phyloP scores from a whole-genome alignment of 1,140 invertebrate species.

The Drosophila sulfurigaster region DNA sequence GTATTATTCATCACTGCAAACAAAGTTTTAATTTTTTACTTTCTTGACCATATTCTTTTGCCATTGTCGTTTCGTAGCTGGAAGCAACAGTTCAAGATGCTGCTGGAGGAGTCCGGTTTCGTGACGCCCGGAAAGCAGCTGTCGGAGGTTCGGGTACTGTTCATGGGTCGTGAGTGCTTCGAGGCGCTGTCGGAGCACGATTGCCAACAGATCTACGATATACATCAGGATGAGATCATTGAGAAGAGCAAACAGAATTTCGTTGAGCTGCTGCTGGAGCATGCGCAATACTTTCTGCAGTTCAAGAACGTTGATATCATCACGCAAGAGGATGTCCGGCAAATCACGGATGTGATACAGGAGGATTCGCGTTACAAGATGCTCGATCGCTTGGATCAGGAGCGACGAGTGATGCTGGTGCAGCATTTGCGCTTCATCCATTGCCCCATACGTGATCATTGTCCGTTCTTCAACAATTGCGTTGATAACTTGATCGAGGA shows the following conservation, averaged over 20 bases:
- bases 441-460: constrained; percentile 96
- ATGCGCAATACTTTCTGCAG: constrained; percentile 97
- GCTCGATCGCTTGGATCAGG: constrained; percentile 96
- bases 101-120: constrained; percentile 97
- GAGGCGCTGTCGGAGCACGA: constrained; percentile 95
- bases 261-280: constrained; percentile 96
- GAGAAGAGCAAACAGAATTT: constrained; percentile 96
- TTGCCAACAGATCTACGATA: constrained; percentile 96
- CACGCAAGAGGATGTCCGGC: constrained; percentile 96
- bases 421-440: constrained; percentile 98
- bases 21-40: no score
- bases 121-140: constrained; percentile 97
- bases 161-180: constrained; percentile 98
- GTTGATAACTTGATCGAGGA: constrained; percentile 94
- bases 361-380: constrained; percentile 97
- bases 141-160: constrained; percentile 95
- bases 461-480: constrained; percentile 95
- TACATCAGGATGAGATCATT: constrained; percentile 96
- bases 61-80: constrained; percentile 86
- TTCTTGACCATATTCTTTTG: background rate
- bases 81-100: constrained; percentile 96
- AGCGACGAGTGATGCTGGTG: constrained; percentile 96
- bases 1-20: background rate
- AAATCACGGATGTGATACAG: constrained; percentile 95
- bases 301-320: constrained; percentile 96